Conservation (phyloP, 2,797 vertebrate species). For the Epinephelus coioides region DNA sequence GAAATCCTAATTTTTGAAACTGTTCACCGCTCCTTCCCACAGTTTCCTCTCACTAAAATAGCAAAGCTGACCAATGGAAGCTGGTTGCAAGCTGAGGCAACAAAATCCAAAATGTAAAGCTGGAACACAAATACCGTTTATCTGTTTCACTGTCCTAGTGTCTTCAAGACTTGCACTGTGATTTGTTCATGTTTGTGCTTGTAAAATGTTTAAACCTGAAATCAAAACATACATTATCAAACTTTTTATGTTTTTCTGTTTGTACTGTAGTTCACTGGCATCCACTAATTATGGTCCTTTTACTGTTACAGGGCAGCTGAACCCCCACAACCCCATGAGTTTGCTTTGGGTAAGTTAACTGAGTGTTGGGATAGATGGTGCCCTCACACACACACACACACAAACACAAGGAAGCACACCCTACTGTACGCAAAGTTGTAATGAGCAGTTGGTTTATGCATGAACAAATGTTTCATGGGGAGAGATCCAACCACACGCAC, state of each 20-base stretch:
- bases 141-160: no score
- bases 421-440: constrained; percentile 19
- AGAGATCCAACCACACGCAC: constrained; percentile 22
- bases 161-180: background rate
- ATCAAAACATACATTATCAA: background rate
- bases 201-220: background rate
- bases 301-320: constrained; percentile 62
- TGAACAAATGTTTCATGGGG: constrained; percentile 56
- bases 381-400: background rate
- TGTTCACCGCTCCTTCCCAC: no score
- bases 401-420: background rate
- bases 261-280: accelerated
- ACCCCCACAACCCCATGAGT: constrained; percentile 33
- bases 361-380: background rate
- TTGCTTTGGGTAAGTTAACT: constrained; percentile 55
- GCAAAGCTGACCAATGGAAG: no score
- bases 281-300: constrained; percentile 5
- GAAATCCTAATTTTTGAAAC: no score
- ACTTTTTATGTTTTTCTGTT: background rate
- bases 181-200: background rate
- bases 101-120: no score
- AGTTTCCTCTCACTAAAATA: no score
- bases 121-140: no score
- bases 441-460: constrained; percentile 57
- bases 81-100: no score